Evolutionary conservation across 1,140 invertebrate species (phyloP), one percentile per base, ranked within the genome.

Genomic region (Leptinotarsa defecta): DNA sequence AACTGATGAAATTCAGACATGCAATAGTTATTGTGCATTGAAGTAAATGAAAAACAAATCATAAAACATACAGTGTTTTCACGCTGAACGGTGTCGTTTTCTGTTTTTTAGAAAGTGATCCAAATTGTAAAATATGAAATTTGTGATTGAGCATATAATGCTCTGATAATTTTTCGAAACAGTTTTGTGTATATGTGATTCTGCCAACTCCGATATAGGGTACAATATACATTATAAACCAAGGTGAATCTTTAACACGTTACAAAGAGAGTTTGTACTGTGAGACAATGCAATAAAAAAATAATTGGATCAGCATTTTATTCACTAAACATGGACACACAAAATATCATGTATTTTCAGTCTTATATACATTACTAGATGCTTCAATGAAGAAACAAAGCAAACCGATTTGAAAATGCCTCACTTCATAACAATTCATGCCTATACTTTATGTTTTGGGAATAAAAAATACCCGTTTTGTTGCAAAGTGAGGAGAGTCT

Each of bases 331-430:
- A 76, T 82, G 81, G 81, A 83, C 81, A 83, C 77, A 15, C 15
- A 80, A 80, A 81, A 76, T 82, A 83, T 82, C 80, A 78, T 79
- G 74, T 72, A 63, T 73, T 75, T 77, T 83, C 82, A 83, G 82
- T 83, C 82, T 83, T 83, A 83, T 83, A 72, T 83, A 57, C 52
- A 68, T 78, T 81, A 79, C 81, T 83, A 81, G 76, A 78, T 75
- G 79, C 78, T 69, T 70, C 72, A 77, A 76, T 20, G 3, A 77
- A 70, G 11, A 68, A 71, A 68, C 34, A 5, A 76, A 72, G 34
- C 61, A 15, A 71, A 71, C 48, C 19, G 52, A 64, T 62, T 64
- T 48, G 11, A 74, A 74, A 74, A 74, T 48, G 43, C 71, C 57
- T 61, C 72, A 73, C 72, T 73, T 65, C 48, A 65, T n/a, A 69